A percentile compares a stretch with the other conserved stretches of the same genome.
phyloP scores from a whole-genome alignment of 2,888 invertebrate genomes.

The Oscheius sp. region DNA sequence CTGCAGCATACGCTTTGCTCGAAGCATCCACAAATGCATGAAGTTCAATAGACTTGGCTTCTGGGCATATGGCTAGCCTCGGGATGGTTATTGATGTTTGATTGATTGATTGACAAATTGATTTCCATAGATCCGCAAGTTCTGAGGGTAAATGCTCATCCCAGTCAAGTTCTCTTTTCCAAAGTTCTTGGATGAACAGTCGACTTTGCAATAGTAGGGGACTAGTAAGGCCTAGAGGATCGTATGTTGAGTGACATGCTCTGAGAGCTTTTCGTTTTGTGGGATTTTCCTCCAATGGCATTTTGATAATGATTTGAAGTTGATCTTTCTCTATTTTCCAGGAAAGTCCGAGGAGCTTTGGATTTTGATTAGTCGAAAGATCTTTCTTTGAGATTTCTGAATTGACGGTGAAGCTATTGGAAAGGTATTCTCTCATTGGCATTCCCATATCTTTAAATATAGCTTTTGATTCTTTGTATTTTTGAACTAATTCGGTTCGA shows the following conservation, averaged over 20 bases:
- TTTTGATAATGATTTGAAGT: neutral
- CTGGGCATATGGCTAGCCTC: neutral
- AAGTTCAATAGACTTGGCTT: neutral
- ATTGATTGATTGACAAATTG: neutral
- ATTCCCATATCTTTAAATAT: neutral
- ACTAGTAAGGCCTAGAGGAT: neutral
- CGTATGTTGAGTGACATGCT: neutral
- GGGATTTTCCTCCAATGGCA: neutral
- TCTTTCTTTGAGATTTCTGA: no score
- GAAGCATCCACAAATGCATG: constrained; percentile 7
- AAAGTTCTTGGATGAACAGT: constrained; percentile 4
- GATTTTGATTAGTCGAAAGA: no score
- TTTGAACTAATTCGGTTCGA: no score
- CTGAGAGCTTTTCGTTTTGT: neutral
- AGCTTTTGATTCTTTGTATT: no score
- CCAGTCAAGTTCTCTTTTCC: neutral
- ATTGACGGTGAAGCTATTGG: neutral
- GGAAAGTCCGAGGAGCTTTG: neutral
- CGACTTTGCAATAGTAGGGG: neutral
- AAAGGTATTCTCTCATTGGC: neutral
- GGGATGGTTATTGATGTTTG: constrained; percentile 1
- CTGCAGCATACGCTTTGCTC: neutral
- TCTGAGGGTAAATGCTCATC: neutral
- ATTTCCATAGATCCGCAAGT: constrained; percentile 7
- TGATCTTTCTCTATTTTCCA: neutral